phyloP scores from a whole-genome alignment of 1,140 invertebrate genomes.

The Platorchestia sp. region DNA sequence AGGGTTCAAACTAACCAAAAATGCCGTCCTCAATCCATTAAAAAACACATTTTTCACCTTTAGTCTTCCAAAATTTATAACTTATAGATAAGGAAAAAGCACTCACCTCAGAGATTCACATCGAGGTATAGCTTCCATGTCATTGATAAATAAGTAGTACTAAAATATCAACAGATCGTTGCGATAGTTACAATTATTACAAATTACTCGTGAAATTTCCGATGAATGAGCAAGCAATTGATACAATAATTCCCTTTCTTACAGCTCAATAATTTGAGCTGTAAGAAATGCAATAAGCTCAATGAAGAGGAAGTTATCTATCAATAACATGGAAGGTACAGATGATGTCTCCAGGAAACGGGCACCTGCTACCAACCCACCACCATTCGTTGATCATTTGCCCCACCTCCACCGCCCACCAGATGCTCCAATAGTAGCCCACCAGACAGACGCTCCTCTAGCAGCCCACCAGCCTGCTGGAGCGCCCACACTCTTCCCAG shows the following conservation, averaged over 20 bases:
- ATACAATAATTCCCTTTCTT: neutral
- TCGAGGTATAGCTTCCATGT: neutral
- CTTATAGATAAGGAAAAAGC: neutral
- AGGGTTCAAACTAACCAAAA: neutral
- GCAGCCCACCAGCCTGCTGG: conserved; percentile 45
- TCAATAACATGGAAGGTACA: neutral
- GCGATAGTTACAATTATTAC: neutral
- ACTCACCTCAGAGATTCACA: neutral
- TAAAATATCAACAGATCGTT: neutral
- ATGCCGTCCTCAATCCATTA: neutral
- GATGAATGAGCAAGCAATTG: neutral
- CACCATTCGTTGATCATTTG: conserved; percentile 6
- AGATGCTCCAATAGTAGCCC: conserved; percentile 30
- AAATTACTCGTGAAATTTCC: neutral
- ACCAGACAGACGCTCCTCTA: conserved; percentile 32
- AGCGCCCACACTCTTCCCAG: conserved; percentile 48
- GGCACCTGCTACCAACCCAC: conserved; percentile 22
- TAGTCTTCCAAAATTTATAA: neutral
- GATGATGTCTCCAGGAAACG: neutral
- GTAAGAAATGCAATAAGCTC: neutral
- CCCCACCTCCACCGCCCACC: conserved; percentile 52
- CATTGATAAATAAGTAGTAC: neutral
- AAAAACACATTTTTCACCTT: neutral
- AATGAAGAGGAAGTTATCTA: neutral
- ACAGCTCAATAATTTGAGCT: neutral